These are phyloP conservation scores for Hyposoter dolosus DNA, from an alignment of 2,888 invertebrate genomes.

Conservation along the genomic window DNA sequence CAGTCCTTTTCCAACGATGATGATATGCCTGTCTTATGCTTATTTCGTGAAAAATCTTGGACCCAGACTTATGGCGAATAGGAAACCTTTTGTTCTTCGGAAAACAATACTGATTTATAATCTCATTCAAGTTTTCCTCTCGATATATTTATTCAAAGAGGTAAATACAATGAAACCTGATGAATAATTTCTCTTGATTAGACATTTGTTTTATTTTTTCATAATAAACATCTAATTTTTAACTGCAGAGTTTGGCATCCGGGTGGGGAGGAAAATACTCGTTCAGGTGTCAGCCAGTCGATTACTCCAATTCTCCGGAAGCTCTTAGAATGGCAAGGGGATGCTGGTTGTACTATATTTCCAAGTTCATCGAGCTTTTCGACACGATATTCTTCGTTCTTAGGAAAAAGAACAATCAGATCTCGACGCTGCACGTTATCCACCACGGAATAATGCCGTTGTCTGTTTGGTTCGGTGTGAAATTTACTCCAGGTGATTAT, in stretches of 20 bases:
- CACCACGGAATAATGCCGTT: slow-evolving; percentile 98
- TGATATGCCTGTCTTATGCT: slow-evolving; percentile 91
- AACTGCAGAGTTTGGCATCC: slow-evolving; percentile 85
- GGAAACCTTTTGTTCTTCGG: slow-evolving; percentile 92
- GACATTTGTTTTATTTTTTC: background rate
- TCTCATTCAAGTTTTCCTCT: slow-evolving; percentile 92
- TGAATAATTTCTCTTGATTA: background rate
- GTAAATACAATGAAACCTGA: slow-evolving; percentile 80
- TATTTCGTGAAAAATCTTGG: slow-evolving; percentile 92
- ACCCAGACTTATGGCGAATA: slow-evolving; percentile 93
- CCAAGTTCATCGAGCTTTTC: slow-evolving; percentile 97
- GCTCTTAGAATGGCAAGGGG: slow-evolving; percentile 92
- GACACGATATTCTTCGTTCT: slow-evolving; percentile 98
- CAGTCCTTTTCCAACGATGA: slow-evolving; percentile 91
- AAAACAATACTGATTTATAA: slow-evolving; percentile 93
- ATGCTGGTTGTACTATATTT: slow-evolving; percentile 98
- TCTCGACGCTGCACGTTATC: slow-evolving; percentile 96
- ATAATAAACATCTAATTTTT: slow-evolving; percentile 15
- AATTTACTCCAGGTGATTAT: slow-evolving; percentile 92
- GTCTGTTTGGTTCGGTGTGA: slow-evolving; percentile 96
- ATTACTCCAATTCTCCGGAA: slow-evolving; percentile 89
- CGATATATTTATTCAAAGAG: slow-evolving; percentile 91
- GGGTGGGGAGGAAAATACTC: slow-evolving; percentile 92
- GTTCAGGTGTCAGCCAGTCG: slow-evolving; percentile 92
- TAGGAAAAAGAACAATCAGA: slow-evolving; percentile 96